A percentile compares a stretch with the other conserved stretches of the same genome.
Conservation (phyloP, 2,888 invertebrate genomes). For the Hedya salicella region DNA sequence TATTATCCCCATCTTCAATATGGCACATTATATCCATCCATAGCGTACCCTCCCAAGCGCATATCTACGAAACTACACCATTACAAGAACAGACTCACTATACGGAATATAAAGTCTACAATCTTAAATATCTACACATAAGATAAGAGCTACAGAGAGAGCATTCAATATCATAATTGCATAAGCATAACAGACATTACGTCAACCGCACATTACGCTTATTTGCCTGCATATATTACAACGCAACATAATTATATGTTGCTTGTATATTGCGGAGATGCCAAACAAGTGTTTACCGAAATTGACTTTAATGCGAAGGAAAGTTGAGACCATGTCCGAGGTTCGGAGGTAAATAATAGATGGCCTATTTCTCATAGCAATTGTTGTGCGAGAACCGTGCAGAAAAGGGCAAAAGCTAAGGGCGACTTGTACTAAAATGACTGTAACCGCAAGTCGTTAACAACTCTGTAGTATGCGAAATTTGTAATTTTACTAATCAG, state of each 20-base stretch:
- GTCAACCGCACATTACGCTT: conserved; percentile 52
- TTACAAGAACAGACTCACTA: background rate
- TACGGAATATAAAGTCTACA: conserved; percentile 4
- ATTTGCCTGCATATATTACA: conserved; percentile 53
- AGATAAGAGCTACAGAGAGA: conserved; percentile 9
- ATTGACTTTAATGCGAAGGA: conserved; percentile 37
- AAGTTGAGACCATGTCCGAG: conserved; percentile 15
- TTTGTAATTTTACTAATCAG: too few species aligned
- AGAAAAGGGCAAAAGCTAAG: background rate
- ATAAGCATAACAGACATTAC: conserved; percentile 53
- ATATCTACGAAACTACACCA: background rate
- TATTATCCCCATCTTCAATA: conserved; percentile 49
- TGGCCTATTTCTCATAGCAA: conserved; percentile 20
- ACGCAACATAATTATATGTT: conserved; percentile 51
- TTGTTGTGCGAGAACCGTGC: background rate
- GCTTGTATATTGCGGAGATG: conserved; percentile 30
- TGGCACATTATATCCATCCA: conserved; percentile 44
- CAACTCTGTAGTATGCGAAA: too few species aligned
- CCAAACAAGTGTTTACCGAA: conserved; percentile 38
- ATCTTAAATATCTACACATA: background rate
- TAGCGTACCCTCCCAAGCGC: background rate
- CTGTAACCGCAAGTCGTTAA: too few species aligned
- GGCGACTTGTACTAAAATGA: background rate
- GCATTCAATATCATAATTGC: conserved; percentile 42
- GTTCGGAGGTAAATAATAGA: conserved; percentile 17